Conservation (phyloP, 2,888 invertebrate species). For the Deilephila elpenor region DNA sequence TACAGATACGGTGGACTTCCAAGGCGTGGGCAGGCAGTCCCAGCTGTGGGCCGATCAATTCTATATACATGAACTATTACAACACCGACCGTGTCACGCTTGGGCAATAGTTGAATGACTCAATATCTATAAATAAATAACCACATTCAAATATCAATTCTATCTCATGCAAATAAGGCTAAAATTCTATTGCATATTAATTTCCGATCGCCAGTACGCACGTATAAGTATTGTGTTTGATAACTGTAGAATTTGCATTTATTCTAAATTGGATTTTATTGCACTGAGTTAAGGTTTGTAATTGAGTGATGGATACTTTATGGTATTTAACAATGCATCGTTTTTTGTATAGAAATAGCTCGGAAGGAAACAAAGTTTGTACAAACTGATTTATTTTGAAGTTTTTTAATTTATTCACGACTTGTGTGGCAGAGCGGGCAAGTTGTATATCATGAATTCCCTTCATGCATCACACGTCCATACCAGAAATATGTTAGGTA, state of each 20-base stretch:
- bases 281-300: not conserved
- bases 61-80: not conserved
- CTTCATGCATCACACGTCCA: no score
- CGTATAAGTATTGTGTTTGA: constrained; percentile 11
- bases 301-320: not conserved
- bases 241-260: not conserved
- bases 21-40: not conserved
- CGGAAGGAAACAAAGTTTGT: constrained; percentile 28
- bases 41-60: not conserved
- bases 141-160: constrained; percentile 27
- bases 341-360: constrained; percentile 30
- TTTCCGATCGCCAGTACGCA: not conserved
- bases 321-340: not conserved
- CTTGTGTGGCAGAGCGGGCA: not conserved
- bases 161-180: not conserved
- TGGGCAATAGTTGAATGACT: constrained; percentile 31
- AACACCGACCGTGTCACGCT: constrained; percentile 25
- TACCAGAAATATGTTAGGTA: no score
- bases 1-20: not conserved
- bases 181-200: constrained; percentile 26
- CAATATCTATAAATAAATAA: constrained; percentile 23
- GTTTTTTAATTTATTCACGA: not conserved
- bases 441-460: not conserved
- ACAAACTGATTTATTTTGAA: constrained; percentile 4
- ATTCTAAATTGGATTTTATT: not conserved